Evolutionary conservation across 2,888 invertebrate genomes (phyloP).

Genomic region (Epiperipatus broadwayi): DNA sequence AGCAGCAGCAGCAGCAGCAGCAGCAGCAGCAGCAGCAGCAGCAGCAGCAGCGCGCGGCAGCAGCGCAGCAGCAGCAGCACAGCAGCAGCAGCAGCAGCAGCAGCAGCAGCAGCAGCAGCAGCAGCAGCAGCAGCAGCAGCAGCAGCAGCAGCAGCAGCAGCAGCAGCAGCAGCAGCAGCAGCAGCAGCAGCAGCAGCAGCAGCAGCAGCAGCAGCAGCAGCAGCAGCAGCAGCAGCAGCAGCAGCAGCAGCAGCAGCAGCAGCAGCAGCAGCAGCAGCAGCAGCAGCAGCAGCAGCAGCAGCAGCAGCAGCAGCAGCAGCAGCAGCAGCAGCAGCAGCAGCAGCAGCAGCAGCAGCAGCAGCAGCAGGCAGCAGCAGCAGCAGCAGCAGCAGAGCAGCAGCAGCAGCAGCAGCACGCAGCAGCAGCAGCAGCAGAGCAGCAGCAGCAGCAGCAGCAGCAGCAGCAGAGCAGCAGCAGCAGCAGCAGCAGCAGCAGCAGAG

Average conservation of each 20-base stretch:
- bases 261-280: slow-evolving; percentile 14
- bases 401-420: too few relatives aligned
- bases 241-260: slow-evolving; percentile 14
- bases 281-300: slow-evolving; percentile 13
- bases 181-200: slow-evolving; percentile 16
- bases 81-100: slow-evolving; percentile 15
- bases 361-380: slow-evolving; percentile 10
- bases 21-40: slow-evolving; percentile 9
- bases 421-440: too few relatives aligned
- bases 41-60: slow-evolving; percentile 13
- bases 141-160: slow-evolving; percentile 15
- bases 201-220: slow-evolving; percentile 15
- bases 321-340: slow-evolving; percentile 14
- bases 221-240: slow-evolving; percentile 15
- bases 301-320: slow-evolving; percentile 11
- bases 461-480: too few relatives aligned
- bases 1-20: slow-evolving; percentile 11
- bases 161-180: slow-evolving; percentile 15
- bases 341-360: slow-evolving; percentile 12
- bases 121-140: slow-evolving; percentile 16
- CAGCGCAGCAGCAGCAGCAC: too few relatives aligned
- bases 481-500: too few relatives aligned
- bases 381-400: too few relatives aligned
- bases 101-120: slow-evolving; percentile 16
- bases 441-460: too few relatives aligned